phyloP scores from a whole-genome alignment of 1,140 invertebrate genomes.

The Aradophagus sp. region DNA sequence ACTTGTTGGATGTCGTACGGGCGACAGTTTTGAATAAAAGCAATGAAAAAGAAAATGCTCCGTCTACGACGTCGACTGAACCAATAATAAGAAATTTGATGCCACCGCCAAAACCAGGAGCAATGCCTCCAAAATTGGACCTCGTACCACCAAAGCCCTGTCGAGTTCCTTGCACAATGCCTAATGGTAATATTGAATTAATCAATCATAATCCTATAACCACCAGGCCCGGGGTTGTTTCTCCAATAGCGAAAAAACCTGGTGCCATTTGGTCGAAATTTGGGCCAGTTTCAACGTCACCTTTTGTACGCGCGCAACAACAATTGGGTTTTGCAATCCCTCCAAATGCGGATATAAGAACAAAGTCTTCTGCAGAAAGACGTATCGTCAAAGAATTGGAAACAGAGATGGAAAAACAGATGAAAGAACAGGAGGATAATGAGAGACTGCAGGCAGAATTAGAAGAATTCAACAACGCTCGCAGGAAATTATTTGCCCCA shows the following conservation, averaged over 20 bases:
- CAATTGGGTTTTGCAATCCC: conserved; percentile 62
- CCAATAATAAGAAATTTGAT: conserved; percentile 63
- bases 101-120: conserved; percentile 71
- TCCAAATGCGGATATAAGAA: conserved; percentile 53
- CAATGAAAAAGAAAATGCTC: conserved; percentile 44
- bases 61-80: conserved; percentile 37
- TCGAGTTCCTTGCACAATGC: conserved; percentile 68
- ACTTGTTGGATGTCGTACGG: conserved; percentile 70
- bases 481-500: conserved; percentile 61
- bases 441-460: conserved; percentile 49
- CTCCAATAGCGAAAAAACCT: conserved; percentile 62
- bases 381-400: conserved; percentile 63
- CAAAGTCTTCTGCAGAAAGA: conserved; percentile 70
- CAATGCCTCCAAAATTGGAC: conserved; percentile 70
- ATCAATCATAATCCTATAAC: conserved; percentile 64
- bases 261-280: conserved; percentile 71
- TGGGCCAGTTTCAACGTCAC: conserved; percentile 72
- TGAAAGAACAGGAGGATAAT: conserved; percentile 66
- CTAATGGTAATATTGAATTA: conserved; percentile 61
- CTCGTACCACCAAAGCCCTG: conserved; percentile 72
- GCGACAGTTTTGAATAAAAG: conserved; percentile 65
- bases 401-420: conserved; percentile 60
- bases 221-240: conserved; percentile 66
- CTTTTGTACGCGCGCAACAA: conserved; percentile 72
- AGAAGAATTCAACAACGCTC: conserved; percentile 45